Base-by-base conservation (phyloP, 2,113 vertebrate genomes). In the Colinus virginianus region DNA sequence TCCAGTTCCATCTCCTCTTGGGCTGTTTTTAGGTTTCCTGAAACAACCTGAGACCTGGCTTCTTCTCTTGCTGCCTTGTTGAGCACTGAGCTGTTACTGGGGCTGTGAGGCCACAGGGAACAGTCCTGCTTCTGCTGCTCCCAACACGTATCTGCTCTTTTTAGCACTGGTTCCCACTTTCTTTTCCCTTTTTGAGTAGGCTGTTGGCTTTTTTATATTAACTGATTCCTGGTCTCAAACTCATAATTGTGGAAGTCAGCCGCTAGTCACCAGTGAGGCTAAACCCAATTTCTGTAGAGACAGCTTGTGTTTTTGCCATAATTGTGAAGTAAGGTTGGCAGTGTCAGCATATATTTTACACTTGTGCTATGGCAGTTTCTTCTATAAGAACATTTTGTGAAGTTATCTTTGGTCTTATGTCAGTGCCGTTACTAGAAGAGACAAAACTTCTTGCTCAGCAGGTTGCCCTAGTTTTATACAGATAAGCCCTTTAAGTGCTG, bases 241-340 rank as follows among this genome's bases (percentile, higher is more conserved):
- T 43, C 18, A 17, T 25, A 0, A 3, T 0, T 0, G 3, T 70
- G 49, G 64, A 70, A 77, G 38, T 25, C 34, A 68, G 30, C 13
- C 32, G 46, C 58, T 51, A 25, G 58, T 64, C 49, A 34, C 71
- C 30, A 51, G 43, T 46, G 38, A 51, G 42, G 32, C 53, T 42
- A 12, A 43, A 55, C 19, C 48, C 14, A n/a, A 2, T 58, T 58
- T 22, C 48, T 76, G 19, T 34, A 20, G 36, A 58, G 32, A 30
- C 28, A 51, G 51, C 43, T 46, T 20, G 32, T 64, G 70, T 8
- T 32, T 81, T 56, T 75, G 69, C 30, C 11, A 8, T 49, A n/a
- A 38, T n/a, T 42, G 21, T 40, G 49, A 53, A 40, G 49, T 0
- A 5, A 71, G 45, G 20, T 26, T 66, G 84, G 38, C 71, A 71